phyloP scores from a whole-genome alignment of 2,888 invertebrate genomes.

The Lingula anatina region DNA sequence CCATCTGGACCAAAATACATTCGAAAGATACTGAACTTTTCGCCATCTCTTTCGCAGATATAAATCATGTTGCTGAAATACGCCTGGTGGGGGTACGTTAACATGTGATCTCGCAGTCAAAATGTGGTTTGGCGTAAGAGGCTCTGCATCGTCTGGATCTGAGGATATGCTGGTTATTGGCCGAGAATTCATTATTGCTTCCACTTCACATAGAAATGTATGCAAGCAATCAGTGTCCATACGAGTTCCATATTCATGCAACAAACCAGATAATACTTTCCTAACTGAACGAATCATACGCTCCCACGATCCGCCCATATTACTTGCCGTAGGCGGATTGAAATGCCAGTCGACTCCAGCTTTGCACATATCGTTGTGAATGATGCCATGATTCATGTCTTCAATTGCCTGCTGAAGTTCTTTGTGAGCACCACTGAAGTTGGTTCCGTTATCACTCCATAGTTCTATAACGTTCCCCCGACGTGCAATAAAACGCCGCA shows the following conservation, averaged over 20 bases:
- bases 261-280: constrained; percentile 5
- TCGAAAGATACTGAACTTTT: constrained; percentile 14
- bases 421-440: constrained; percentile 12
- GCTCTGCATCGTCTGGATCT: constrained; percentile 8
- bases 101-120: constrained; percentile 7
- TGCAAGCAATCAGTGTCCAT: constrained; percentile 8
- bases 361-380: too few relatives aligned
- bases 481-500: too few relatives aligned
- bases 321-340: constrained; percentile 8
- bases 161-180: constrained; percentile 6
- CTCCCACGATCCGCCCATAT: constrained; percentile 13
- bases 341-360: too few relatives aligned
- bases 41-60: constrained; percentile 15
- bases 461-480: constrained; percentile 11
- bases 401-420: constrained; percentile 7
- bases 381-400: constrained; percentile 6
- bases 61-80: constrained; percentile 12
- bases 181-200: constrained; percentile 9
- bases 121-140: constrained; percentile 10
- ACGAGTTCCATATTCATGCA: constrained; percentile 2
- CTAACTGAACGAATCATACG: constrained; percentile 8
- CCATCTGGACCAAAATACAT: constrained; percentile 20
- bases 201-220: constrained; percentile 9
- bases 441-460: constrained; percentile 13
- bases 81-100: constrained; percentile 14